These are phyloP conservation scores for Zoroaster sp. DNA, from an alignment of 53 echinoderm and acorn worm genomes.

Conservation along the genomic window DNA sequence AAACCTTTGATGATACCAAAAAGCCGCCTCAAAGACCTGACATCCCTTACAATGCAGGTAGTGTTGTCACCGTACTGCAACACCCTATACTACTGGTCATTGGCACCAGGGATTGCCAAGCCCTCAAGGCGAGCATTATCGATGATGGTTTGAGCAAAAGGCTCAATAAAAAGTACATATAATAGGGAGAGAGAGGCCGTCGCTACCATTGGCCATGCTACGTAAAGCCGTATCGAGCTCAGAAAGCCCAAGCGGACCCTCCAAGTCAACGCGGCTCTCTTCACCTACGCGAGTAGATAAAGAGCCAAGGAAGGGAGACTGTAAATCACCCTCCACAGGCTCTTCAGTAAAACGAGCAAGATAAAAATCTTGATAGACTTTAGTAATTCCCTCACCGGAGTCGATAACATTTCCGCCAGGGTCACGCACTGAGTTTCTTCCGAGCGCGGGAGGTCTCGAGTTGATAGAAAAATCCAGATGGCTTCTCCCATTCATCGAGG, in stretches of 20 bases:
- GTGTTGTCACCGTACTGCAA: constrained; percentile 30
- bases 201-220: constrained; percentile 28
- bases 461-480: too few species aligned
- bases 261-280: background rate
- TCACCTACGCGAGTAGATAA: too few species aligned
- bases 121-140: background rate
- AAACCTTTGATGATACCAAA: background rate
- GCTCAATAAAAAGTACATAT: constrained; percentile 21
- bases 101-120: background rate
- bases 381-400: background rate
- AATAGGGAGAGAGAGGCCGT: background rate
- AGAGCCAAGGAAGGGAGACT: too few species aligned
- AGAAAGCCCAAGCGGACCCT: background rate
- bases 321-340: too few species aligned
- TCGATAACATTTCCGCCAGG: background rate
- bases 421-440: background rate
- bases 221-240: background rate
- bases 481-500: background rate
- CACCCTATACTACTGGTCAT: background rate
- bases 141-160: background rate
- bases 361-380: background rate
- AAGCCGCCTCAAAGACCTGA: background rate
- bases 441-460: rapidly evolving
- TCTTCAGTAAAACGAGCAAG: background rate
- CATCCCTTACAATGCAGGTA: background rate